Evolutionary conservation across 2,113 vertebrate genomes (phyloP).

Genomic region (Noturus placidus): DNA sequence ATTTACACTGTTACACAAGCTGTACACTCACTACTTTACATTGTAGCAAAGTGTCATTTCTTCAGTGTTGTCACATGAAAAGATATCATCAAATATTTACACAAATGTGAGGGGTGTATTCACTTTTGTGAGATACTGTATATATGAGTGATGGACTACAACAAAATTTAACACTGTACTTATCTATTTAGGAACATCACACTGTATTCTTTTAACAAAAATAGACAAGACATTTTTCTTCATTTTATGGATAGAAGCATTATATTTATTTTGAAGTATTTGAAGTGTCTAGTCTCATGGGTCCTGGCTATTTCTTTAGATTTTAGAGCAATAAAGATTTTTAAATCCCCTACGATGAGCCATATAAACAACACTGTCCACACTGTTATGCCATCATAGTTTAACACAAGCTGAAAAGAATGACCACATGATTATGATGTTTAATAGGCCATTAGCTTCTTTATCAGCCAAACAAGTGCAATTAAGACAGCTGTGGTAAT

Average conservation of each 20-base stretch:
- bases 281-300: neutral
- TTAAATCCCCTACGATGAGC: neutral
- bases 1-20: too few species aligned
- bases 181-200: neutral
- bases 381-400: neutral
- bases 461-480: conserved; percentile 8
- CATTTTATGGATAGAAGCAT: neutral
- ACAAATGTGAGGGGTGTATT: too few species aligned
- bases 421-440: neutral
- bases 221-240: neutral
- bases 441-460: neutral
- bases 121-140: too few species aligned
- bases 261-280: neutral
- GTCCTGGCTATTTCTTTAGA: neutral
- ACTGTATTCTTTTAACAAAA: neutral
- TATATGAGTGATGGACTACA: neutral
- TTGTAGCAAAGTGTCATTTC: too few species aligned
- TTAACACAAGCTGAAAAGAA: neutral
- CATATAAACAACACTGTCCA: neutral
- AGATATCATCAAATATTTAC: too few species aligned
- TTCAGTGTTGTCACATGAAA: too few species aligned
- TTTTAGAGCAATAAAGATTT: neutral
- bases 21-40: too few species aligned
- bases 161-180: neutral
- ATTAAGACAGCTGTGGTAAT: conserved; percentile 1